phyloP scores from a whole-genome alignment of 2,113 vertebrate genomes.

The Caranx melampygus region DNA sequence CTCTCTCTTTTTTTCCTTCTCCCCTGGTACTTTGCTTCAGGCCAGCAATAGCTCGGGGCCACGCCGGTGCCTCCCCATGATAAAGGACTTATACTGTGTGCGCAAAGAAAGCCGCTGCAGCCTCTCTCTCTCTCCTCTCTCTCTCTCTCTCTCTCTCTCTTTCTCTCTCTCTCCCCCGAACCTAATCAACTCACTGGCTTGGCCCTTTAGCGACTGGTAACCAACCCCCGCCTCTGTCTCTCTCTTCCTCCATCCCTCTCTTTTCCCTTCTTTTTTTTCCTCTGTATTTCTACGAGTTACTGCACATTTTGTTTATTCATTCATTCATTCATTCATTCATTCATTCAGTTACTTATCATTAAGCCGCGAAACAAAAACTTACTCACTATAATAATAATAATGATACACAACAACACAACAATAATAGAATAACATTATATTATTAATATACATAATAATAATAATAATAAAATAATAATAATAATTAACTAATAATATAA shows the following conservation, averaged over 20 bases:
- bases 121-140: conserved; percentile 84
- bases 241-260: conserved; percentile 41
- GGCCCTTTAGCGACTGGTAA: conserved; percentile 75
- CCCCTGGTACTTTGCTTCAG: conserved; percentile 88
- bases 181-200: conserved; percentile 89
- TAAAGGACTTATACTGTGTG: conserved; percentile 95
- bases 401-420: too few species aligned
- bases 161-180: conserved; percentile 82
- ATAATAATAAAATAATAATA: too few species aligned
- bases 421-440: too few species aligned
- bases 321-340: too few species aligned
- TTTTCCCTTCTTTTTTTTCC: conserved; percentile 14
- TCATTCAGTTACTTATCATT: conserved; percentile 19
- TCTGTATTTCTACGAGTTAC: conserved; percentile 57
- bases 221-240: conserved; percentile 26
- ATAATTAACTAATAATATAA: conserved; percentile 19
- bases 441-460: neutral
- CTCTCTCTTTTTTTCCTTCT: conserved; percentile 80
- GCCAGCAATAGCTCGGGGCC: conserved; percentile 93
- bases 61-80: conserved; percentile 94
- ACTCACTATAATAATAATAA: too few species aligned
- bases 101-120: conserved; percentile 86
- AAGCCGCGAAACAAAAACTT: neutral
- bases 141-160: conserved; percentile 84
- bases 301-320: conserved; percentile 46